Evolutionary conservation across 2,113 vertebrate genomes (phyloP), one percentile per base, ranked within the genome.

Genomic region (Epinephelus cyanopodus): DNA sequence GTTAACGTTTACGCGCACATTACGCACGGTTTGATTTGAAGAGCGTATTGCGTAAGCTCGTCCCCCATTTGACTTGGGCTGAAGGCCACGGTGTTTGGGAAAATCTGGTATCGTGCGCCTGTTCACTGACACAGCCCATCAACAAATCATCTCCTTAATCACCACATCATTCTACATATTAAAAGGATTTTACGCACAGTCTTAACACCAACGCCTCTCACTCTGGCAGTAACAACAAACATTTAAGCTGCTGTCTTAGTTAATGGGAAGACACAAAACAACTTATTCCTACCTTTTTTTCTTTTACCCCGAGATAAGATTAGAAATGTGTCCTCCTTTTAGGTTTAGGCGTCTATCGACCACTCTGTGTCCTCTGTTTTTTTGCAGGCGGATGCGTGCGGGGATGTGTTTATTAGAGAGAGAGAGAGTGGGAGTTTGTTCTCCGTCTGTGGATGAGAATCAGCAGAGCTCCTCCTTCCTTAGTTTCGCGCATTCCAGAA

Each of bases 401-500:
- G 1, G 39, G 18, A 33, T 60, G 25, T 52, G 27, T 53, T 50
- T 42, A 33, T 66, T 42, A 13, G 19, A 29, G 23, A 52, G 57
- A 29, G 29, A 57, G 50, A 50, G 29, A 56, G n/a, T 33, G 61
- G 67, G 25, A 39, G 48, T 9, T 4, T 47, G 53, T 69, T 33
- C 10, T 52, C 5, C 6, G 58, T 33, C 0, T 11, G 11, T 81
- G 70, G 74, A 21, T 47, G 13, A 27, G 23, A 45, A 37, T 29
- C 74, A 64, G 48, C 15, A 6, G 56, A 83, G 77, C 87, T 75
- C 91, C 91, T 92, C 91, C 91, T 88, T 37, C 68, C 0, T 74
- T 79, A 37, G 33, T 87, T 69, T 64, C 0, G 19, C 13, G 57
- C 70, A 27, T 82, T 33, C 50, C 45, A 57, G 5, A 45, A 14